Evolutionary conservation across 2,888 invertebrate genomes (phyloP).

Genomic region (Falcaria lacertinaria): DNA sequence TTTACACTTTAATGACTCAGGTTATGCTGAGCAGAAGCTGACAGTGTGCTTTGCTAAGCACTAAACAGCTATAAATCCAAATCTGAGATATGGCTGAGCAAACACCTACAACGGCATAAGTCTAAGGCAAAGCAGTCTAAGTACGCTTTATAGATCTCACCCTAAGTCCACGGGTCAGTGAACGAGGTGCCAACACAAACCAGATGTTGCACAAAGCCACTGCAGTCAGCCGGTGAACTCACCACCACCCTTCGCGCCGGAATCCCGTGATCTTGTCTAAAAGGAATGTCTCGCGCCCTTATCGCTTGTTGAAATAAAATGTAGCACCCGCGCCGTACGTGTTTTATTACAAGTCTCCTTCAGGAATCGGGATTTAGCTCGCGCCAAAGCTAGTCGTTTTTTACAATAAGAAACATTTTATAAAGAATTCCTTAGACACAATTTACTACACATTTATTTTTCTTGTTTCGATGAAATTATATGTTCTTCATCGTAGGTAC

Average conservation of each 20-base stretch:
- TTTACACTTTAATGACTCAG: too few relatives aligned
- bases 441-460: conserved; percentile 47
- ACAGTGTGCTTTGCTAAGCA: too few relatives aligned
- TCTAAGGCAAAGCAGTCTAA: too few relatives aligned
- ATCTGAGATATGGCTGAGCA: too few relatives aligned
- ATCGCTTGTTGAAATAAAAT: conserved; percentile 79
- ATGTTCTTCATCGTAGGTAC: too few relatives aligned
- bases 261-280: conserved; percentile 53
- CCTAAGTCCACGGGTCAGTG: too few relatives aligned
- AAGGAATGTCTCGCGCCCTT: conserved; percentile 76
- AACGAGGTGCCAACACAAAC: conserved; percentile 40
- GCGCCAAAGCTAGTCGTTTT: conserved; percentile 51
- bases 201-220: conserved; percentile 66
- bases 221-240: too few relatives aligned
- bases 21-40: too few relatives aligned
- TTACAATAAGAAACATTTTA: conserved; percentile 47
- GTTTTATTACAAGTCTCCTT: conserved; percentile 75
- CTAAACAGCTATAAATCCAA: too few relatives aligned
- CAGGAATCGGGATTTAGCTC: conserved; percentile 73
- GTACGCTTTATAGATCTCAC: too few relatives aligned
- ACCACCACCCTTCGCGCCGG: conserved; percentile 48
- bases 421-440: conserved; percentile 52
- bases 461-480: conserved; percentile 25
- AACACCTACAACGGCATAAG: too few relatives aligned
- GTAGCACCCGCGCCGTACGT: conserved; percentile 72